A percentile compares a stretch with the other conserved stretches of the same genome.
Evolutionary conservation across 1,140 invertebrate genomes (phyloP).

Genomic region (Vollenhovia emeryi): DNA sequence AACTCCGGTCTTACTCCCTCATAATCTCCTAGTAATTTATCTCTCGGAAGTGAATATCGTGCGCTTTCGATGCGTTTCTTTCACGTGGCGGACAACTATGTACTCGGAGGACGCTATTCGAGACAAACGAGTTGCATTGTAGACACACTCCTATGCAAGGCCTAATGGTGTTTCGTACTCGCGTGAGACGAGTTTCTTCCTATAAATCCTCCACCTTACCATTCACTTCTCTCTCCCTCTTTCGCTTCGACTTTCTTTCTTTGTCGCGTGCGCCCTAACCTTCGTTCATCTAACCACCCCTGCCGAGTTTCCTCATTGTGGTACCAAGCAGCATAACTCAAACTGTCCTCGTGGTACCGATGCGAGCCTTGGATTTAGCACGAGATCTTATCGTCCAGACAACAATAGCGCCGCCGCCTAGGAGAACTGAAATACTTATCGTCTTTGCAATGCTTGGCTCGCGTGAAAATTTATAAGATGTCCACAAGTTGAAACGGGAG

Average conservation of each 20-base stretch:
- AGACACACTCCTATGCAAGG: constrained; percentile 43
- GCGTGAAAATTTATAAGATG: constrained; percentile 71
- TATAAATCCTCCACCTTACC: constrained; percentile 69
- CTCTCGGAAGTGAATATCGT: not conserved
- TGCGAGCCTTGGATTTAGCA: constrained; percentile 74
- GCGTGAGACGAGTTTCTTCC: constrained; percentile 71
- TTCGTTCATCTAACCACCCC: constrained; percentile 29
- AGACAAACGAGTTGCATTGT: constrained; percentile 60
- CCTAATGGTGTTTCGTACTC: constrained; percentile 58
- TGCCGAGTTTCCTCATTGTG: constrained; percentile 68
- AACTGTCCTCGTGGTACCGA: constrained; percentile 68
- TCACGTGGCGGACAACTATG: not conserved
- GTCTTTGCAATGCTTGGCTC: constrained; percentile 55
- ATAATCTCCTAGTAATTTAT: not conserved
- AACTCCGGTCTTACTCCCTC: not conserved
- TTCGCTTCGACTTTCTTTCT: constrained; percentile 33
- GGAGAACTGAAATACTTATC: constrained; percentile 75
- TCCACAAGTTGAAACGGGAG: constrained; percentile 19
- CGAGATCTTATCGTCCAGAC: constrained; percentile 77
- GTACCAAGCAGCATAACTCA: constrained; percentile 73
- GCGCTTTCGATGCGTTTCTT: not conserved
- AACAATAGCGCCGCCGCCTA: constrained; percentile 74
- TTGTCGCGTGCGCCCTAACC: constrained; percentile 33
- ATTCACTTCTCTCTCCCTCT: constrained; percentile 10
- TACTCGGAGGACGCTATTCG: not conserved